Evolutionary conservation across 2,113 vertebrate species (phyloP).

Genomic region (Cnemophilus loriae): DNA sequence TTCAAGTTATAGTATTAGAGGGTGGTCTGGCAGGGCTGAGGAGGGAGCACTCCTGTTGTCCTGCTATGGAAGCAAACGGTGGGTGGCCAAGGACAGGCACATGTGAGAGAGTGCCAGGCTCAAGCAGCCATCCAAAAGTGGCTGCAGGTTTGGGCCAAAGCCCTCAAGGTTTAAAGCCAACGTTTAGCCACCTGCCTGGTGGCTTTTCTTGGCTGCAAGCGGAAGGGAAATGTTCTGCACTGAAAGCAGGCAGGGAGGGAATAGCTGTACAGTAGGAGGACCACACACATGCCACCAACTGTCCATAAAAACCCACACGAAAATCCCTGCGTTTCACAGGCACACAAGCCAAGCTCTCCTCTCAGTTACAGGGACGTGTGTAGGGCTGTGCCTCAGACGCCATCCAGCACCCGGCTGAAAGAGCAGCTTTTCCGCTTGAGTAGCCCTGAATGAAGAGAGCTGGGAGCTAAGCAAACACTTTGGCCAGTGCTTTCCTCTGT

Average conservation of each 20-base stretch:
- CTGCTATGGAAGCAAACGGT: background rate
- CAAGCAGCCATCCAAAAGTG: background rate
- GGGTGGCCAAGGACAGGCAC: background rate
- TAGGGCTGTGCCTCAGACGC: background rate
- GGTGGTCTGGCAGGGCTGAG: background rate
- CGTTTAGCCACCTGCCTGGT: background rate
- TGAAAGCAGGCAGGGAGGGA: background rate
- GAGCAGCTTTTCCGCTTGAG: constrained; percentile 38
- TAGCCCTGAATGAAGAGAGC: constrained; percentile 40
- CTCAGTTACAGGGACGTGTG: constrained; percentile 47
- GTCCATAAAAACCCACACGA: background rate
- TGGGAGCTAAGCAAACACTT: constrained; percentile 52
- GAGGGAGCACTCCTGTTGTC: background rate
- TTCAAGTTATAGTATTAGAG: background rate
- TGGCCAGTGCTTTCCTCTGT: background rate
- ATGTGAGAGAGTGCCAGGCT: background rate
- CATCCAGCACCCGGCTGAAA: constrained; percentile 17
- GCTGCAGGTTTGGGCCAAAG: background rate
- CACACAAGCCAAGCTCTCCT: constrained; percentile 6
- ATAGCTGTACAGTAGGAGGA: background rate
- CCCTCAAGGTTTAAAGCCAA: background rate
- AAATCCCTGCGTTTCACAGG: background rate
- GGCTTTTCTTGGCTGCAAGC: background rate
- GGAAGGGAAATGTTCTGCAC: background rate
- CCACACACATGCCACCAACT: constrained; percentile 30